These are phyloP conservation scores for Drosophila colorata DNA, from an alignment of 2,888 invertebrate species.

Conservation along the genomic window DNA sequence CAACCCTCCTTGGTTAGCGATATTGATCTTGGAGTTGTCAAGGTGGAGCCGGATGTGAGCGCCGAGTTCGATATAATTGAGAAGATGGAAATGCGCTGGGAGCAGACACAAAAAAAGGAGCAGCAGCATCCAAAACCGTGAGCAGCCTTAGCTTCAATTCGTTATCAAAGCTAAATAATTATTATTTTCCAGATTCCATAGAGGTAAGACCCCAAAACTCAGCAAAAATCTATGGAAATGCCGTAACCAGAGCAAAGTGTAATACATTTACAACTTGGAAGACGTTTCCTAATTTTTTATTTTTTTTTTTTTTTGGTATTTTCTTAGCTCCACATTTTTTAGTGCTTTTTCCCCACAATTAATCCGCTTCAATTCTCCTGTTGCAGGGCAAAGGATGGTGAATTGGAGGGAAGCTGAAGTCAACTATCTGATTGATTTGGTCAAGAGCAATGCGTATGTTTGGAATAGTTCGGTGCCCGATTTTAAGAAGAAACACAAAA, in stretches of 20 bases:
- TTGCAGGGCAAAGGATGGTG: constrained; percentile 29
- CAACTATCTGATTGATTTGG: constrained; percentile 38
- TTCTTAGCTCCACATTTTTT: background rate
- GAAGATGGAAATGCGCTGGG: constrained; percentile 31
- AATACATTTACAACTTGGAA: background rate
- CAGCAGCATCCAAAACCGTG: constrained; percentile 25
- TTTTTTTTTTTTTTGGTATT: background rate
- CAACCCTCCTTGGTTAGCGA: background rate
- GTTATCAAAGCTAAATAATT: background rate
- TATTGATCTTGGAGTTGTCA: constrained; percentile 33
- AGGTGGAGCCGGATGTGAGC: constrained; percentile 17
- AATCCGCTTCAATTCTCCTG: background rate
- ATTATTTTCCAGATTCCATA: constrained; percentile 23
- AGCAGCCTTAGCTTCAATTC: background rate
- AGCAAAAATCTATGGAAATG: background rate
- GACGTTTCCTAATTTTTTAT: background rate
- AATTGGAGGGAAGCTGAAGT: constrained; percentile 45
- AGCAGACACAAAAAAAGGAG: constrained; percentile 13
- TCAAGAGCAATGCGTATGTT: constrained; percentile 29
- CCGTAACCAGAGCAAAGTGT: background rate
- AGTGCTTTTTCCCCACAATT: background rate
- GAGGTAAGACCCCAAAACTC: constrained; percentile 12
- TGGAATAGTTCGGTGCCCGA: constrained; percentile 37
- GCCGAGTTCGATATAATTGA: constrained; percentile 16
- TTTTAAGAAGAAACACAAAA: constrained; percentile 37